Conservation (phyloP, 2,113 vertebrate genomes). For the Leptocoma aspasia region DNA sequence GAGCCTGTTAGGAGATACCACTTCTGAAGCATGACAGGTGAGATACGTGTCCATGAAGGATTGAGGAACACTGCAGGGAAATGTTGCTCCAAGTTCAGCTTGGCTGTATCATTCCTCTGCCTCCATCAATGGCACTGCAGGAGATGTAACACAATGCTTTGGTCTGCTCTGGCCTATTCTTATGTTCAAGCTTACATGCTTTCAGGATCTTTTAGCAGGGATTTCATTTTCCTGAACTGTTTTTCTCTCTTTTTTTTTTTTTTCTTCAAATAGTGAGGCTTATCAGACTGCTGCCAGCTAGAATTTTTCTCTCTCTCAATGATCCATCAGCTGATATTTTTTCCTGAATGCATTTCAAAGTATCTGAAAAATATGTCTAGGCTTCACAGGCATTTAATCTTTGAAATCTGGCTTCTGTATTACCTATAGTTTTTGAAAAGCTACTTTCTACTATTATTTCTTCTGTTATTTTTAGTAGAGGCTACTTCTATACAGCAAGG, state of each 20-base stretch:
- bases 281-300: neutral
- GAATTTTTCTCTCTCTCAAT: neutral
- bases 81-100: neutral
- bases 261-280: neutral
- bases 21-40: neutral
- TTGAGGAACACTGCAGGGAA: rapidly evolving
- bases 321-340: neutral
- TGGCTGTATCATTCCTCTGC: neutral
- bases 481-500: neutral
- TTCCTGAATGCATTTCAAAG: neutral
- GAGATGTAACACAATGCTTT: neutral
- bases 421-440: neutral
- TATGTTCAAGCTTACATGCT: neutral
- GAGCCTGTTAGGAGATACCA: neutral
- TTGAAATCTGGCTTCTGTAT: neutral
- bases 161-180: neutral
- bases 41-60: neutral
- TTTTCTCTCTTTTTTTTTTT: neutral
- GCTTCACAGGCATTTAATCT: neutral
- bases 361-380: neutral
- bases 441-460: neutral
- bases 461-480: neutral
- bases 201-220: neutral
- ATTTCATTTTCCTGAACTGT: neutral
- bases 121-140: neutral